Evolutionary conservation across 1,140 invertebrate genomes (phyloP).

Genomic region (Anastrepha ludens): DNA sequence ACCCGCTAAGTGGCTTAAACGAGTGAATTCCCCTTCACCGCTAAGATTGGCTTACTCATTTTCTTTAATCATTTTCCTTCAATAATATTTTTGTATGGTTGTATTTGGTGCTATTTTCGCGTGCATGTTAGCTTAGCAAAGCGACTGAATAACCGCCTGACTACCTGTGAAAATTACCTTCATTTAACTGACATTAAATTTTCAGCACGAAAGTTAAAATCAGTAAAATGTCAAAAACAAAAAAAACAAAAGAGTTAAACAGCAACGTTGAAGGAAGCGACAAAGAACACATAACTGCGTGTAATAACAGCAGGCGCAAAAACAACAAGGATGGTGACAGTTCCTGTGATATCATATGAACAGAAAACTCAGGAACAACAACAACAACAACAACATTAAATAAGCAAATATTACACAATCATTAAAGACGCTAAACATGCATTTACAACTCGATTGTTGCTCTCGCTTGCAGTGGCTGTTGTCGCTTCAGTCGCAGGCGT

Average conservation of each 20-base stretch:
- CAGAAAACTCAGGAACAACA: not conserved
- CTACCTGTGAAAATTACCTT: not conserved
- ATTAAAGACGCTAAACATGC: conserved; percentile 44
- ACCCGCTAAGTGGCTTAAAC: no score
- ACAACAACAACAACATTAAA: not conserved
- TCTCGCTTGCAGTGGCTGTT: not conserved
- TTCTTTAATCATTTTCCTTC: no score
- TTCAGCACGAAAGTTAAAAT: not conserved
- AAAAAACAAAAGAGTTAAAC: not conserved
- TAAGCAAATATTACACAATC: conserved; percentile 38
- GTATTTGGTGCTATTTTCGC: no score
- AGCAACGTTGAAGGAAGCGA: not conserved
- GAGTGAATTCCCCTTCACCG: no score
- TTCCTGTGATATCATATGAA: no score
- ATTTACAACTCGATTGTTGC: conserved; percentile 16
- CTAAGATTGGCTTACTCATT: no score
- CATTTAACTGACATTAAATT: conserved; percentile 30
- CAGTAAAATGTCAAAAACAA: not conserved
- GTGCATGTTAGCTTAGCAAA: not conserved
- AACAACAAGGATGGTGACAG: not conserved
- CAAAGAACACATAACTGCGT: not conserved
- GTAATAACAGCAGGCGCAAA: not conserved
- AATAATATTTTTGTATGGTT: no score
- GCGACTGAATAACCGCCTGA: not conserved
- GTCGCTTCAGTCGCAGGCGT: not conserved